phyloP scores from a whole-genome alignment of 2,113 vertebrate species.

The Anarrhichthys ocellatus region DNA sequence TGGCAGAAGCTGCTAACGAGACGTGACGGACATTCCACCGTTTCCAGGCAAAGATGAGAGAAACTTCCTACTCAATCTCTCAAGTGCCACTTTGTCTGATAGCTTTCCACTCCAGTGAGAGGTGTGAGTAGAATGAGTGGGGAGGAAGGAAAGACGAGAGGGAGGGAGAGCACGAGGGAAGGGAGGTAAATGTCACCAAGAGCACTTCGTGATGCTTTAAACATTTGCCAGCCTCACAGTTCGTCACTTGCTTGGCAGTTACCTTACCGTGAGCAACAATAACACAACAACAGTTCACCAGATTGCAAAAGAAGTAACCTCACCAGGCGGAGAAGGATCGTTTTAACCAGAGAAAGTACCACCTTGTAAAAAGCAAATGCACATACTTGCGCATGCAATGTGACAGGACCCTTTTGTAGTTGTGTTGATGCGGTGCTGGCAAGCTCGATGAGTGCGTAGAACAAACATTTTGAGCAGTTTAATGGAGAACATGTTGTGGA shows the following conservation, averaged over 20 bases:
- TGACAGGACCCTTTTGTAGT: not conserved
- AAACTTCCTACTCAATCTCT: conserved; percentile 77
- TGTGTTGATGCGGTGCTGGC: conserved; percentile 2
- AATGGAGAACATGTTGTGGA: conserved; percentile 11
- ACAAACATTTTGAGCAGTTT: not conserved
- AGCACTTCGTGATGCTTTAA: conserved; percentile 67
- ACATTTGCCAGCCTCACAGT: conserved; percentile 68
- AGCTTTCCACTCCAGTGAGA: conserved; percentile 76
- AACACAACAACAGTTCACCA: conserved; percentile 65
- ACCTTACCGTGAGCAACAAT: conserved; percentile 68
- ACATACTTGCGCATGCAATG: conserved; percentile 14
- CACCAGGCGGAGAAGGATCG: conserved; percentile 45
- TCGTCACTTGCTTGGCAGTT: conserved; percentile 69
- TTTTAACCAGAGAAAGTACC: conserved; percentile 45
- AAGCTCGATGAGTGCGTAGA: conserved; percentile 15
- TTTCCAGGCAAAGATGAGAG: conserved; percentile 75
- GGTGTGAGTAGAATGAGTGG: conserved; percentile 68
- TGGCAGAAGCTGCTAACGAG: conserved; percentile 77
- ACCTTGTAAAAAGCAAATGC: conserved; percentile 23
- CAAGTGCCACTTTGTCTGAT: conserved; percentile 82
- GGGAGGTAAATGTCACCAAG: conserved; percentile 72
- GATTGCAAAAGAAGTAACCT: conserved; percentile 50
- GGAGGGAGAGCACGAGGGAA: conserved; percentile 38
- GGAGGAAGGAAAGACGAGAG: conserved; percentile 44
- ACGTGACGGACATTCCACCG: conserved; percentile 67